Conservation (phyloP, 1,140 invertebrate species). For the Yoshiicerus persimilis region DNA sequence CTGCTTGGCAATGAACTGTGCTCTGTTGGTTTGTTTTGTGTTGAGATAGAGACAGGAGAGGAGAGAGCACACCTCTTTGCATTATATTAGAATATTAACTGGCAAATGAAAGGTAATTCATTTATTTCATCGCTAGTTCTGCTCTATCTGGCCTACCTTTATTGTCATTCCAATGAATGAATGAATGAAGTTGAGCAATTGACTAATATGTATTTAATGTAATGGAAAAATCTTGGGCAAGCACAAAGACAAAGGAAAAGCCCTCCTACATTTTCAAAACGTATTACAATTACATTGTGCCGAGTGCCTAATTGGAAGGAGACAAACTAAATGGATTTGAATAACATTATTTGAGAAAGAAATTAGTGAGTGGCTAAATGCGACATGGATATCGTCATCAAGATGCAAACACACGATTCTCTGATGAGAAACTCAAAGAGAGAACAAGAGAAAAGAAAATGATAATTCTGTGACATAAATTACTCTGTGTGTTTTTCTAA, state of each 20-base stretch:
- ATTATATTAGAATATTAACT: not conserved
- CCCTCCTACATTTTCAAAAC: not conserved
- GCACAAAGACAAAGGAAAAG: not conserved
- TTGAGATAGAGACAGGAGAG: not conserved
- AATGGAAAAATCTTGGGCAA: not conserved
- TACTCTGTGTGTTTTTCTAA: not conserved
- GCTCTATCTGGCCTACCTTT: not conserved
- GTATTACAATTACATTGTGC: not conserved
- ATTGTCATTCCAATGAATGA: not conserved
- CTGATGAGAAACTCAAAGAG: conserved; percentile 6
- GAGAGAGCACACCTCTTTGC: not conserved
- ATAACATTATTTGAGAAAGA: not conserved
- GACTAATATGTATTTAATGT: not conserved
- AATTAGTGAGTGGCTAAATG: not conserved
- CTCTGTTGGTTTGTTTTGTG: not conserved
- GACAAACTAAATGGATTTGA: too few species aligned
- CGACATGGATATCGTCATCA: not conserved
- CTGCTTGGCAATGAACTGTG: not conserved
- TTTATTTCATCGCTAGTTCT: not conserved
- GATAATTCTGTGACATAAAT: not conserved
- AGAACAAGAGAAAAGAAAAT: not conserved
- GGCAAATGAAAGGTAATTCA: not conserved
- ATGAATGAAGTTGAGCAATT: not conserved
- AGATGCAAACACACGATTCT: not conserved
- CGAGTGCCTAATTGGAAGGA: not conserved